Evolutionary conservation across 2,888 invertebrate genomes (phyloP).

Genomic region (Cephus runcator): DNA sequence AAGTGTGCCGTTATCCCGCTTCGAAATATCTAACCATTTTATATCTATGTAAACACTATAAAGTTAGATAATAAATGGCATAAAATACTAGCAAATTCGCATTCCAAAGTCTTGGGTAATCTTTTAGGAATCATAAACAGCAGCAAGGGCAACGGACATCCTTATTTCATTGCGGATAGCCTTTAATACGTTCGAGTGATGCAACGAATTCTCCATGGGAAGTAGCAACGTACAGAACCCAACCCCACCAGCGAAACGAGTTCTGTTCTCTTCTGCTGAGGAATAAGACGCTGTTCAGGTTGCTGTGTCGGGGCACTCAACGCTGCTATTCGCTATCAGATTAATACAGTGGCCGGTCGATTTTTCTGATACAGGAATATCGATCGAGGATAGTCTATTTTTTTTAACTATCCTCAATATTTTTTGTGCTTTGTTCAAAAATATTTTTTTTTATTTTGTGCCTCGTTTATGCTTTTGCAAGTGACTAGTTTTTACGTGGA

Average conservation of each 20-base stretch:
- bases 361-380: background rate
- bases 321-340: background rate
- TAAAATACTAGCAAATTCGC: background rate
- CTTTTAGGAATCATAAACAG: background rate
- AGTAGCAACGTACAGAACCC: background rate
- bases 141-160: constrained; percentile 1
- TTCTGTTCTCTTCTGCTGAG: background rate
- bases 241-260: background rate
- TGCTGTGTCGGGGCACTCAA: background rate
- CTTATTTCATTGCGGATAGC: background rate
- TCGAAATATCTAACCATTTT: background rate
- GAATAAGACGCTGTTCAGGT: background rate
- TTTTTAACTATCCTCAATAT: no score
- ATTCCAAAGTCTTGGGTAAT: background rate
- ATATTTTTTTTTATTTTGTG: background rate
- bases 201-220: background rate
- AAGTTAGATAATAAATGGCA: background rate
- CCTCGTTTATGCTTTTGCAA: background rate
- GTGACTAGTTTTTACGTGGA: background rate
- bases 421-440: no score
- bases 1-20: background rate
- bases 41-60: background rate
- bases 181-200: background rate
- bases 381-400: background rate
- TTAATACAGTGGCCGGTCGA: background rate